These are phyloP conservation scores for Bombus cullumanus DNA, from an alignment of 1,140 invertebrate genomes.

Conservation along the genomic window DNA sequence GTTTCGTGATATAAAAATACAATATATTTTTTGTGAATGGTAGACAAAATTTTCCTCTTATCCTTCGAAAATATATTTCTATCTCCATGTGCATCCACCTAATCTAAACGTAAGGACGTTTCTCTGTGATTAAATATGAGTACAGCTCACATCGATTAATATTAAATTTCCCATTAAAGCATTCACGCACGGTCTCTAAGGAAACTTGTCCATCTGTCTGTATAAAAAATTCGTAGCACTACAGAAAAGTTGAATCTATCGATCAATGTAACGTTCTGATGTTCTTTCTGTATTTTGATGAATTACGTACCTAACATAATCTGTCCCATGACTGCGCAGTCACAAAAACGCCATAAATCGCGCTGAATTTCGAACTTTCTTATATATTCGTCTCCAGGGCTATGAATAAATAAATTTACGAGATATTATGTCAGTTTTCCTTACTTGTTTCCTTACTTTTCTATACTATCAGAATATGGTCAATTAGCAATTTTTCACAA, in stretches of 20 bases:
- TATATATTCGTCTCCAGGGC: no score
- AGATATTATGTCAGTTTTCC: no score
- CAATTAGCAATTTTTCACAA: no score
- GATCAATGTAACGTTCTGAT: slow-evolving; percentile 45
- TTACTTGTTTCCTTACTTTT: no score
- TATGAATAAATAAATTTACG: no score
- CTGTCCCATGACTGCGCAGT: no score
- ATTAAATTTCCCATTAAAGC: background rate
- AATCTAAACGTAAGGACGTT: no score
- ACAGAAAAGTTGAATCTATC: slow-evolving; percentile 47
- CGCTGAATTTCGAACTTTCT: no score
- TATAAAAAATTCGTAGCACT: background rate
- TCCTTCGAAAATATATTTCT: background rate
- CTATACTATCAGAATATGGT: no score
- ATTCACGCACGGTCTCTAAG: background rate
- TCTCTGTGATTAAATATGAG: background rate
- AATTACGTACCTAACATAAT: background rate
- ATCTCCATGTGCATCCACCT: background rate
- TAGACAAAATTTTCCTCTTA: background rate
- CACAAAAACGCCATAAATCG: no score
- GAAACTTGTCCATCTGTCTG: slow-evolving; percentile 11
- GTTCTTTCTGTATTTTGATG: slow-evolving; percentile 19
- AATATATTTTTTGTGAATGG: background rate
- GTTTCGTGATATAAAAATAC: no score
- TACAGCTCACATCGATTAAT: background rate